phyloP scores from a whole-genome alignment of 2,888 invertebrate species.

The Eugnorisma glareosa region DNA sequence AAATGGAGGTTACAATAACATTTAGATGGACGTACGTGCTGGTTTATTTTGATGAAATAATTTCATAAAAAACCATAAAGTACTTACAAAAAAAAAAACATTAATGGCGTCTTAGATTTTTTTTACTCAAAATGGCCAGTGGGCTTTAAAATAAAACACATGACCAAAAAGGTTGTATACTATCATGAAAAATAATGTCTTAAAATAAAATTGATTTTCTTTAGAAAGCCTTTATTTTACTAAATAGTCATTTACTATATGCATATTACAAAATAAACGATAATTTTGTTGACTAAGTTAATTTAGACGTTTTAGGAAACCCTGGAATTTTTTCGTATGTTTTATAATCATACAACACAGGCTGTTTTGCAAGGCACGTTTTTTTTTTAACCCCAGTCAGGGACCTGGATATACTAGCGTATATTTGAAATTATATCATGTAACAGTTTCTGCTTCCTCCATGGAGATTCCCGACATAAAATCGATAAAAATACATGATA shows the following conservation, averaged over 20 bases:
- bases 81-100: neutral
- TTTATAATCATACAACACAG: neutral
- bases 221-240: neutral
- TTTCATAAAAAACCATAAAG: neutral
- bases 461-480: slow-evolving; percentile 45
- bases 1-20: neutral
- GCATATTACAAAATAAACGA: neutral
- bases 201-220: neutral
- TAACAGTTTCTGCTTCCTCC: slow-evolving; percentile 20
- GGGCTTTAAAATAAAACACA: neutral
- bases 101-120: neutral
- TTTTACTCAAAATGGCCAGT: neutral
- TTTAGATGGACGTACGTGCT: neutral
- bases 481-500: slow-evolving; percentile 61
- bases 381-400: too few species aligned
- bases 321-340: neutral
- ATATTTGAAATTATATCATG: slow-evolving; percentile 20
- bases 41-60: neutral
- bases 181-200: neutral
- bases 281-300: neutral
- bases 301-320: neutral
- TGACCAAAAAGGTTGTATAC: slow-evolving; percentile 4
- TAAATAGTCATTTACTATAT: neutral
- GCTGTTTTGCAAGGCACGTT: neutral
- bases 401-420: too few species aligned